Conservation (phyloP, 2,888 invertebrate species). For the Boloria euphrosyne region DNA sequence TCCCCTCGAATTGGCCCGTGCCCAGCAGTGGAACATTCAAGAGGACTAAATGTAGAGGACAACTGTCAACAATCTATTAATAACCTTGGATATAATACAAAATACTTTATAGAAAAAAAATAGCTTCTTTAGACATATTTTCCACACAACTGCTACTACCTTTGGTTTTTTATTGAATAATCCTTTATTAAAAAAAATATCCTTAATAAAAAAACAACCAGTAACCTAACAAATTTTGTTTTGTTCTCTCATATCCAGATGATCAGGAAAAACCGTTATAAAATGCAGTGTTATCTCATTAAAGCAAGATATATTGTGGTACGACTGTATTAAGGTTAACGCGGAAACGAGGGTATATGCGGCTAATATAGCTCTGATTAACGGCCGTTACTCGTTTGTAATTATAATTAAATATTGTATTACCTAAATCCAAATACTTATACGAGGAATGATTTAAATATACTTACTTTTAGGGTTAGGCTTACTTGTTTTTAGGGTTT, state of each 20-base stretch:
- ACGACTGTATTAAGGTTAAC: neutral
- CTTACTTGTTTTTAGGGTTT: neutral
- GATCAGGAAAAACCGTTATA: neutral
- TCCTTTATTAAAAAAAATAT: no score
- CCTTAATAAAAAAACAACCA: no score
- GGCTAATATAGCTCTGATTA: neutral
- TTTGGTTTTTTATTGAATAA: no score
- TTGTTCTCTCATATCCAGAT: neutral
- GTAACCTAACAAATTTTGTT: neutral
- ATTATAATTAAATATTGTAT: conserved; percentile 8
- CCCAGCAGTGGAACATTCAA: no score
- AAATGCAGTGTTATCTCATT: conserved; percentile 1
- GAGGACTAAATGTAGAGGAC: no score
- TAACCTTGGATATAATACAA: no score
- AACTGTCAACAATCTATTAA: no score
- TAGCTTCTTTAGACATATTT: no score
- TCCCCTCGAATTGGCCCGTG: no score
- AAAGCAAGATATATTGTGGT: conserved; percentile 8
- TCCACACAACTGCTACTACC: no score
- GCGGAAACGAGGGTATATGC: neutral
- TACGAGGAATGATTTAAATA: neutral
- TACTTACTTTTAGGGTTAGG: neutral
- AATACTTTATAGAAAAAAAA: no score
- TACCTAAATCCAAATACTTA: neutral
- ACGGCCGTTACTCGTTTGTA: conserved; percentile 3